Base-by-base conservation (phyloP, 2,113 vertebrate species). In the Tupaia tana region DNA sequence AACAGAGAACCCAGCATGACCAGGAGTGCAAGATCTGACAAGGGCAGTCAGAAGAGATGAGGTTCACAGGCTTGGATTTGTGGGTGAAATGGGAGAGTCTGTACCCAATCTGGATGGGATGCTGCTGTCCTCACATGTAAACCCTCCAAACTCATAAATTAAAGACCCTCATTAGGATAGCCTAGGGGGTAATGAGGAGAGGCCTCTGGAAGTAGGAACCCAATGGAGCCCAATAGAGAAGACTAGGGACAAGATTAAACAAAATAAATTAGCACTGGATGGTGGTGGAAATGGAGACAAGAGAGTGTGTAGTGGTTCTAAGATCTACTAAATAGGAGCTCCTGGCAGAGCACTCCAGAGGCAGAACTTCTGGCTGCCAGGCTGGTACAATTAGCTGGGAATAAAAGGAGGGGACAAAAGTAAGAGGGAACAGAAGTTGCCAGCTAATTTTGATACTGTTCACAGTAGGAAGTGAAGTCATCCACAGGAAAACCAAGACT, bases 241-340 rank as follows among this genome's bases (percentile, higher is more conserved):
- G 82, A 10, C 6, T 13, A 3, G 18, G 43, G 22, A 16, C 31
- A 52, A 74, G n/a, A 63, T 73, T 69, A 75, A 63, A 69, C 14
- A 94, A 19, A 64, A n/a, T 31, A 31, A 5, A 10, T 61, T 31
- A 3, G 2, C 15, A 52, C 2, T 31, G 14, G 73, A 27, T 15
- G 29, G 22, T 4, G 0, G 11, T 31, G 85, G 61, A 31, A n/a
- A 34, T 18, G 20, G 61, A 64, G 34, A 43, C 20, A 16, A 18
- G 4, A 13, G 24, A 1, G 13, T 11, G 9, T 0, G 9, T 0
- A 13, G 14, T 6, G 2, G 9, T 7, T 52, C 78, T 6, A 3
- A 2, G 3, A 5, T 85, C 24, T 19, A 11, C 43, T 15, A 54
- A 22, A 29, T n/a, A 24, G 59, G n/a, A 4, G 34, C 11, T 54